phyloP scores from a whole-genome alignment of 2,797 vertebrate species.

The Acanthurus lineatus region DNA sequence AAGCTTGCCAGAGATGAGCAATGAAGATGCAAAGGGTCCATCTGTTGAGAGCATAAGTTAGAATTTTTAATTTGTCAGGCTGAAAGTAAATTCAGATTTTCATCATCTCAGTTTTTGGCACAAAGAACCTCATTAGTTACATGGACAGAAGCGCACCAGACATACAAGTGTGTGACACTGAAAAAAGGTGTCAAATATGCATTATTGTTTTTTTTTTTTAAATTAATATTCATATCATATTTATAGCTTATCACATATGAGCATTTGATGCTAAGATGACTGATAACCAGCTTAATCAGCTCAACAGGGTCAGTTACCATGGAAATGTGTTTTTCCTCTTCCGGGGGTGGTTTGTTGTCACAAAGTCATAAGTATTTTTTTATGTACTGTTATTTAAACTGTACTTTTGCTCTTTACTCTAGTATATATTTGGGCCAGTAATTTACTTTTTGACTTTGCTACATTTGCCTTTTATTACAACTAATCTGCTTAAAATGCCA shows the following conservation, averaged over 20 bases:
- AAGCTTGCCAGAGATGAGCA: slow-evolving; percentile 47
- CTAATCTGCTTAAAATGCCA: no score
- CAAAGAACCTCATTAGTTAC: slow-evolving; percentile 31
- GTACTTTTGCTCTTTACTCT: no score
- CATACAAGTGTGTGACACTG: background rate
- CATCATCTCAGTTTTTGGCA: slow-evolving; percentile 28
- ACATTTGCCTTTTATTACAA: no score
- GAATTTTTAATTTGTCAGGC: slow-evolving; percentile 49
- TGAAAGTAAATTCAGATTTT: slow-evolving; percentile 36
- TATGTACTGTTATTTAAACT: no score
- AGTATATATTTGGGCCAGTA: no score
- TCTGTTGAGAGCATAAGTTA: slow-evolving; percentile 59
- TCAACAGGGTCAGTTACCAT: slow-evolving; percentile 8
- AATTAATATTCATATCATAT: slow-evolving; percentile 6
- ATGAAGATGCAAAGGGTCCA: slow-evolving; percentile 57
- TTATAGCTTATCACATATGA: background rate
- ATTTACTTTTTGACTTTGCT: no score
- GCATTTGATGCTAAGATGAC: background rate
- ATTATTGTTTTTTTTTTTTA: background rate
- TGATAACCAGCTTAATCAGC: background rate
- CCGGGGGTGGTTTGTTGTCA: no score
- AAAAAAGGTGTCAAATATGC: background rate
- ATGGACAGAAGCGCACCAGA: slow-evolving; percentile 15
- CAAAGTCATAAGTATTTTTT: no score
- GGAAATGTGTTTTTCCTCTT: background rate